Evolutionary conservation across 2,797 vertebrate genomes (phyloP), one percentile per base, ranked within the genome.

Genomic region (Hylomyscus alleni): DNA sequence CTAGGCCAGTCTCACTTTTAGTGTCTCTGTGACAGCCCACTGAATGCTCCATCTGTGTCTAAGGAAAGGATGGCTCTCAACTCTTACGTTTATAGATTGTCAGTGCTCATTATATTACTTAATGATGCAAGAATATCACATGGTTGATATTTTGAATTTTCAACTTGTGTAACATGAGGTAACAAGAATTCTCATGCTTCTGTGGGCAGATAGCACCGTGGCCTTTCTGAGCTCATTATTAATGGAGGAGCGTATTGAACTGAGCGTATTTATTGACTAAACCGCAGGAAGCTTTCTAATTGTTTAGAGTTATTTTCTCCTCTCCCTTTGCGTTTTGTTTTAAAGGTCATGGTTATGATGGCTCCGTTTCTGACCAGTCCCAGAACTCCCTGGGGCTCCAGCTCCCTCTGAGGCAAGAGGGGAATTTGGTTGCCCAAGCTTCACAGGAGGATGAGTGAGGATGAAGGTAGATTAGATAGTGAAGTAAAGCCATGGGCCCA

Each of bases 211-310:
- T 9, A 85, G 37, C 54, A 78, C 44, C 2, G 15, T 91, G 76
- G 44, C 44, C 90, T 92, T 95, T 94, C 72, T 69, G 78, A 72
- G 34, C 60, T 93, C 91, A 37, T 87, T 60, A 90, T 94, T 80
- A 95, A 86, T 80, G 73, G 82, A 89, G 47, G 37, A 54, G 69
- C 24, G 14, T 47, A 65, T 75, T 65, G 78, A 78, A 75, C 67
- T 78, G 54, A 92, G 62, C 75, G 4, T 80, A 54, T 83, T 94
- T 96, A 95, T 89, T 85, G 90, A 91, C 91, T 78, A 34, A 92
- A 92, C 89, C 83, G 26, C 34, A 95, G 34, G 72, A 88, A 92
- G 40, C 34, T 87, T 94, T 86, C 56, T n/a, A 58, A 2, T 96
- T 75, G 19, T 76, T 92, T 95, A 50, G 83, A 15, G 52, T 93